Evolutionary conservation across 2,888 invertebrate genomes (phyloP).

Genomic region (Pseudanteris insignis): DNA sequence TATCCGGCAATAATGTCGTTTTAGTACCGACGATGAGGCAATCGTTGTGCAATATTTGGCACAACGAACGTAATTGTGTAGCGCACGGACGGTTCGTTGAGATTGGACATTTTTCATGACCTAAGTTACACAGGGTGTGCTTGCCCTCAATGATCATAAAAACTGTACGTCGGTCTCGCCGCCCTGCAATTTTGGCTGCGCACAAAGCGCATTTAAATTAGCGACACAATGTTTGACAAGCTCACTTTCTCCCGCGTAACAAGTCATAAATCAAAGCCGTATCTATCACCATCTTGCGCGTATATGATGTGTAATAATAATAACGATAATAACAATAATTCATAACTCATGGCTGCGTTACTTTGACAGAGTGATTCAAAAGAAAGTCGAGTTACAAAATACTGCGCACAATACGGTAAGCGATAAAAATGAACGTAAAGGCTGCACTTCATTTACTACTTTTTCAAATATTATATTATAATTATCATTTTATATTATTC

Average conservation of each 20-base stretch:
- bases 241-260: slow-evolving; percentile 41
- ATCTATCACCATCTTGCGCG: slow-evolving; percentile 39
- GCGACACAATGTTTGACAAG: slow-evolving; percentile 36
- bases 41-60: too few species aligned
- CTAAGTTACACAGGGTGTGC: too few species aligned
- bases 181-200: slow-evolving; percentile 23
- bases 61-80: too few species aligned
- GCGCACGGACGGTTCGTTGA: too few species aligned
- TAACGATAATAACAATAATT: slow-evolving; percentile 36
- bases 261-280: slow-evolving; percentile 39
- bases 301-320: slow-evolving; percentile 37
- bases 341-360: slow-evolving; percentile 37
- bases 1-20: too few species aligned
- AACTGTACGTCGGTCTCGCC: too few species aligned
- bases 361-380: slow-evolving; percentile 32
- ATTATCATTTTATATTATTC: too few species aligned
- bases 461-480: too few species aligned
- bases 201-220: slow-evolving; percentile 38
- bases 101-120: too few species aligned
- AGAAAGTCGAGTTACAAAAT: slow-evolving; percentile 35
- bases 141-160: too few species aligned
- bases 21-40: too few species aligned
- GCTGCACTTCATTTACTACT: too few species aligned
- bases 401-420: slow-evolving; percentile 7
- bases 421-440: slow-evolving; percentile 7